These are phyloP conservation scores for Platynereis dumerilii DNA, from an alignment of 2,888 invertebrate species.

Conservation along the genomic window DNA sequence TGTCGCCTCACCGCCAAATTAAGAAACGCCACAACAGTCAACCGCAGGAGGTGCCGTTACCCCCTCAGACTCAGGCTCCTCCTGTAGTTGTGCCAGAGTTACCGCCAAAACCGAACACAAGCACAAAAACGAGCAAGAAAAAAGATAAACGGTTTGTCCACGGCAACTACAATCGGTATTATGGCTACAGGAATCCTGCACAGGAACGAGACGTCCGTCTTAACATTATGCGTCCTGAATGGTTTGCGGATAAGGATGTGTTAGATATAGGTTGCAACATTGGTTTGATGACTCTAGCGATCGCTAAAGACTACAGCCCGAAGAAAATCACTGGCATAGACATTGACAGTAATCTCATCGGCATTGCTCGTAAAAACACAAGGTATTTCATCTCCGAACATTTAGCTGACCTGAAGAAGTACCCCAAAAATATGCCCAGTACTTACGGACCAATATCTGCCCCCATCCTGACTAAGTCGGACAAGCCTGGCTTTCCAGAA, in stretches of 20 bases:
- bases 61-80: not conserved
- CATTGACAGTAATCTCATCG: conserved; percentile 87
- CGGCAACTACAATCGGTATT: conserved; percentile 97
- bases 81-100: too few relatives aligned
- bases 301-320: conserved; percentile 86
- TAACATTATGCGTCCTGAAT: conserved; percentile 79
- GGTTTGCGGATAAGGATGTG: conserved; percentile 88
- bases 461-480: conserved; percentile 40
- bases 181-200: conserved; percentile 88
- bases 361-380: conserved; percentile 77
- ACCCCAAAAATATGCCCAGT: conserved; percentile 88
- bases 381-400: conserved; percentile 70
- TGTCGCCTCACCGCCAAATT: conserved; percentile 24
- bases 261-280: conserved; percentile 98
- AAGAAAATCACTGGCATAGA: conserved; percentile 89
- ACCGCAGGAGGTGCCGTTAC: not conserved
- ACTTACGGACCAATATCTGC: conserved; percentile 79
- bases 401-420: conserved; percentile 60
- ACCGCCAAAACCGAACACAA: not conserved
- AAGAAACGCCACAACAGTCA: conserved; percentile 15
- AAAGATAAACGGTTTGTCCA: conserved; percentile 83
- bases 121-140: not conserved
- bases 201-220: conserved; percentile 80
- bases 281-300: conserved; percentile 89
- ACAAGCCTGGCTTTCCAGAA: conserved; percentile 74